Conservation (phyloP, 2,888 invertebrate species). For the Gortyna flavago region DNA sequence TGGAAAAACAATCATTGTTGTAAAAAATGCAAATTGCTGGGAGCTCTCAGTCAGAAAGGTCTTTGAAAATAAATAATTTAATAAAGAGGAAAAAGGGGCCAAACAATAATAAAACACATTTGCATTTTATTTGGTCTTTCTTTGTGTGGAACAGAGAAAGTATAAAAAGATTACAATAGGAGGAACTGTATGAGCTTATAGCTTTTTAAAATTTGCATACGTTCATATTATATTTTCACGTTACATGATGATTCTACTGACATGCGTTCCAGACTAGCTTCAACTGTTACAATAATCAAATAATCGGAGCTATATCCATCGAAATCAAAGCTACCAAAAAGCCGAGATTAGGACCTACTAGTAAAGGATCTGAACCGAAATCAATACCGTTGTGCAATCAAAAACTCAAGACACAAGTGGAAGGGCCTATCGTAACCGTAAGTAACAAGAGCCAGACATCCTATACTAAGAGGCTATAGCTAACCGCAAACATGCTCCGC, state of each 20-base stretch:
- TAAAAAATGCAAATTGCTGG: constrained; percentile 40
- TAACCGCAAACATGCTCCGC: constrained; percentile 69
- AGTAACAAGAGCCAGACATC: constrained; percentile 50
- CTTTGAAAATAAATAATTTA: constrained; percentile 49
- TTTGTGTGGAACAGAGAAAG: constrained; percentile 34
- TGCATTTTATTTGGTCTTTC: constrained; percentile 48
- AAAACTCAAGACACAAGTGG: constrained; percentile 39
- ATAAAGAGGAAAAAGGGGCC: constrained; percentile 38
- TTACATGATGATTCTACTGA: neutral
- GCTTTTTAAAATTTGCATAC: constrained; percentile 30
- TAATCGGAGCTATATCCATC: neutral
- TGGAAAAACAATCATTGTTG: constrained; percentile 21
- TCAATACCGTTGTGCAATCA: constrained; percentile 35
- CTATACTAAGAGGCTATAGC: constrained; percentile 58
- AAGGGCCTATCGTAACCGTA: constrained; percentile 48
- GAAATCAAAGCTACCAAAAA: constrained; percentile 8
- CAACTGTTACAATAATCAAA: constrained; percentile 1
- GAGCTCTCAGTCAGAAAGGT: constrained; percentile 37
- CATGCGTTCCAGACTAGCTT: neutral
- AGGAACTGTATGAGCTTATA: constrained; percentile 28
- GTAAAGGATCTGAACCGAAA: constrained; percentile 14
- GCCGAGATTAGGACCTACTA: neutral
- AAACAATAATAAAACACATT: constrained; percentile 44
- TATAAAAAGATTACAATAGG: constrained; percentile 39
- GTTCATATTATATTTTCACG: constrained; percentile 1